Base-by-base conservation (phyloP, 35 echinoderm and acorn worm genomes). In the Ophiothrix spiculata region DNA sequence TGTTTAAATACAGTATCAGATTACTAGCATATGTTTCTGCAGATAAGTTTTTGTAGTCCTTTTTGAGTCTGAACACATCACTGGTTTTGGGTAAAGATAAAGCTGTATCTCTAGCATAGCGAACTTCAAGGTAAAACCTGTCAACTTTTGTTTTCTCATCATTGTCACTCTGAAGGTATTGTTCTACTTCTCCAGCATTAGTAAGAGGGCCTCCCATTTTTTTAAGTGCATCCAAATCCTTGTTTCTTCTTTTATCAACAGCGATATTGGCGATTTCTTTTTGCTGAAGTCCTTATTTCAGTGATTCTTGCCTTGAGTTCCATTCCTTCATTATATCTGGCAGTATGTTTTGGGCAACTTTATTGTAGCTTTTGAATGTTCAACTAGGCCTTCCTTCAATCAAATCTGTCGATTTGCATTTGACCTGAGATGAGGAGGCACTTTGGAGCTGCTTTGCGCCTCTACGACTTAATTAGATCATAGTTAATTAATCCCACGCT, bases 361-460 rank as follows among this genome's bases (percentile, higher is more conserved):
- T 39, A 39, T 16, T 37, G 13, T 40, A 38, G 23, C n/a, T 42
- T 13, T 31, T 38, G 37, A 80, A 80, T 31, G 37, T 21, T 10
- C 78, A 35, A 38, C 37, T 31, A 38, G 78, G 37, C 32, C 78
- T 80, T 42, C 40, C 34, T 39, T 31, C 40, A 39, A 80, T 80
- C 37, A 80, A 25, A 39, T 80, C 78, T 19, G 40, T 25, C 19
- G 78, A 80, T 80, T 80, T 80, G 78, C 37, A 38, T 80, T 80
- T 80, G 34, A 39, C 78, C 41, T 39, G 78, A 0, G 23, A 23
- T 4, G 35, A 80, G 1, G 78, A 80, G 11, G 78, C 78, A 11
- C 78, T 80, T 31, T 31, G 37, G 40, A 80, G 78, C 78, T 80
- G 78, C 78, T 80, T 80, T 80, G 78, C 78, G 31, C 78, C 78